Percentiles rank a stretch among this genome's conserved stretches.
Evolutionary conservation across 2,888 invertebrate species (phyloP).

Genomic region (Vandiemenella viatica): DNA sequence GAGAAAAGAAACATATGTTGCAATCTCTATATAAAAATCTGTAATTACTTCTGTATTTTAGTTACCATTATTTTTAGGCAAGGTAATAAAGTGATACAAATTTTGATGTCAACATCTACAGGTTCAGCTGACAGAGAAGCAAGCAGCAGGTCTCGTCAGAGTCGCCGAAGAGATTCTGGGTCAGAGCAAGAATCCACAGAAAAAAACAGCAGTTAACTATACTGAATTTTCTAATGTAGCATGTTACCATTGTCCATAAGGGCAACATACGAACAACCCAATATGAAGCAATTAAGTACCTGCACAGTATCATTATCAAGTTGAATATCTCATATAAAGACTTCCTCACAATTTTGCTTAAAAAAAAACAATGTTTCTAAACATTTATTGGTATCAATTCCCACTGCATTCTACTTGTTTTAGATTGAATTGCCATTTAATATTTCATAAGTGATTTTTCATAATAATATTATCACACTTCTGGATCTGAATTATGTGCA

Average conservation of each 20-base stretch:
- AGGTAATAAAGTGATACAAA: background rate
- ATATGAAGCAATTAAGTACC: conserved; percentile 7
- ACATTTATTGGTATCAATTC: too few species aligned
- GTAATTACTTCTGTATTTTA: background rate
- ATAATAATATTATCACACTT: too few species aligned
- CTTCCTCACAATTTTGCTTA: too few species aligned
- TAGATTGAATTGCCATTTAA: too few species aligned
- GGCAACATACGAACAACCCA: conserved; percentile 11
- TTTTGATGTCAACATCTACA: conserved; percentile 4
- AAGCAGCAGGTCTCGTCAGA: conserved; percentile 15
- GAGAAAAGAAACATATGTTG: too few species aligned
- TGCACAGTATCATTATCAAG: too few species aligned
- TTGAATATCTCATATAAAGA: too few species aligned
- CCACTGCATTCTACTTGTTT: too few species aligned
- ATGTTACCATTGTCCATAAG: conserved; percentile 9
- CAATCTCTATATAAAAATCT: background rate
- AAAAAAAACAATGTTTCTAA: too few species aligned
- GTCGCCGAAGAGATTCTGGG: conserved; percentile 17
- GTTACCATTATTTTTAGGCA: background rate
- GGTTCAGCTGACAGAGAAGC: conserved; percentile 17
- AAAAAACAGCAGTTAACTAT: conserved; percentile 1
- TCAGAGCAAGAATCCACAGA: conserved; percentile 17
- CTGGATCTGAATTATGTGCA: too few species aligned
- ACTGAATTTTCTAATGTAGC: background rate
- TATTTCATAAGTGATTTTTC: too few species aligned